phyloP scores from a whole-genome alignment of 2,113 vertebrate genomes.

The Zosterops pallidus region DNA sequence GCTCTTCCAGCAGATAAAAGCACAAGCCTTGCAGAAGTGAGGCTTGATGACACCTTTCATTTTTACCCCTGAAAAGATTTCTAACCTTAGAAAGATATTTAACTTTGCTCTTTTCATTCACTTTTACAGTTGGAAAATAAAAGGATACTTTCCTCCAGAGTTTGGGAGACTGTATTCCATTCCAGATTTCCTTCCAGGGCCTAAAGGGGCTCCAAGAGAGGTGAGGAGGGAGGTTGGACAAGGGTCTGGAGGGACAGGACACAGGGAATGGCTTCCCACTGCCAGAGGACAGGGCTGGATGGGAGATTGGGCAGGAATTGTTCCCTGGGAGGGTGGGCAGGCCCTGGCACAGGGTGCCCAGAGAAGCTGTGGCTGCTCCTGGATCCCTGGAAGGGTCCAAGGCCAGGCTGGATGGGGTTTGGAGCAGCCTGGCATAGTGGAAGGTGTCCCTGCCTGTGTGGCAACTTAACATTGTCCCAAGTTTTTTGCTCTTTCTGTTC shows the following conservation, averaged over 20 bases:
- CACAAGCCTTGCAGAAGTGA: neutral
- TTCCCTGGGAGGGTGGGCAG: accelerated
- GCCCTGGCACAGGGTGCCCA: neutral
- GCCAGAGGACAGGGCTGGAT: accelerated
- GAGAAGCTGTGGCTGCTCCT: neutral
- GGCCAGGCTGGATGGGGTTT: accelerated
- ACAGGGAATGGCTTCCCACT: neutral
- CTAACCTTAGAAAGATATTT: neutral
- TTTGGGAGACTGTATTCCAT: neutral
- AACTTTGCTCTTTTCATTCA: neutral
- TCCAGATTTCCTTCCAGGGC: neutral
- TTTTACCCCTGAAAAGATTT: neutral
- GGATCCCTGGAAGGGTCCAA: neutral
- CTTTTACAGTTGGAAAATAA: neutral
- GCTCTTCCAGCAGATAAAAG: neutral
- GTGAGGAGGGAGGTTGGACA: neutral
- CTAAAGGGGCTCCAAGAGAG: neutral
- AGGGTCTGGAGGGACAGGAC: neutral
- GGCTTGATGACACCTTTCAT: neutral
- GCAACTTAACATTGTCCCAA: accelerated
- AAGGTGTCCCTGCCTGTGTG: accelerated
- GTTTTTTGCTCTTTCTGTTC: neutral
- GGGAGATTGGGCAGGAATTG: neutral
- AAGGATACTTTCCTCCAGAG: neutral
- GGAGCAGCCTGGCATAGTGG: accelerated